phyloP scores from a whole-genome alignment of 2,113 vertebrate species.

The Indicator indicator region DNA sequence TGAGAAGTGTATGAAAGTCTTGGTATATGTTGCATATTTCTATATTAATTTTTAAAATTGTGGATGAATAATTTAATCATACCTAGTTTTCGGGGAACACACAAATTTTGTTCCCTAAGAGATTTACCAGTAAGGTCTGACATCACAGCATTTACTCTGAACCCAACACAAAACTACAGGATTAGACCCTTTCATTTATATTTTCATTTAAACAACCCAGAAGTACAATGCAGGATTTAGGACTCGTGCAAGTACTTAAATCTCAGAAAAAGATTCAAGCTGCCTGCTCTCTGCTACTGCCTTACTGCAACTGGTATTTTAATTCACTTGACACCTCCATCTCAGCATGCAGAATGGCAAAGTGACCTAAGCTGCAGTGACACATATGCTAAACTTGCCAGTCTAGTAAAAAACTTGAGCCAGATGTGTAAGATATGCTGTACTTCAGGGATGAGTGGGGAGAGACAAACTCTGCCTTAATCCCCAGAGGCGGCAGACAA shows the following conservation, averaged over 20 bases:
- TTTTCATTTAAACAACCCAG: neutral
- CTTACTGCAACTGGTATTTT: neutral
- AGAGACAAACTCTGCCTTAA: neutral
- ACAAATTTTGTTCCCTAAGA: neutral
- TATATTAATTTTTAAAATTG: neutral
- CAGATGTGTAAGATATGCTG: neutral
- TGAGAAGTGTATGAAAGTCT: neutral
- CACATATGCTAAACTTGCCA: neutral
- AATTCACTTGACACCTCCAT: neutral
- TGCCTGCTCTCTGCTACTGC: neutral
- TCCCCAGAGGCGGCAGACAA: neutral
- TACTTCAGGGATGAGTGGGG: neutral
- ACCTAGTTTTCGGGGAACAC: neutral
- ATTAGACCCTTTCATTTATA: neutral
- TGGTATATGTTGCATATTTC: neutral
- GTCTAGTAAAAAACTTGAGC: neutral
- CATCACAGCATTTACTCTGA: neutral
- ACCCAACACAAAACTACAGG: neutral
- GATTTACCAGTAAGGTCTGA: neutral
- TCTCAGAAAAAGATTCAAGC: neutral
- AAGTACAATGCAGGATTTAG: neutral
- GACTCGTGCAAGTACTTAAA: neutral
- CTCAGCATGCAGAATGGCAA: accelerated
- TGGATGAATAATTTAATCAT: neutral
- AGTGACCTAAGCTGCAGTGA: neutral